Evolutionary conservation across 2,888 invertebrate species (phyloP).

Genomic region (Dione juno): DNA sequence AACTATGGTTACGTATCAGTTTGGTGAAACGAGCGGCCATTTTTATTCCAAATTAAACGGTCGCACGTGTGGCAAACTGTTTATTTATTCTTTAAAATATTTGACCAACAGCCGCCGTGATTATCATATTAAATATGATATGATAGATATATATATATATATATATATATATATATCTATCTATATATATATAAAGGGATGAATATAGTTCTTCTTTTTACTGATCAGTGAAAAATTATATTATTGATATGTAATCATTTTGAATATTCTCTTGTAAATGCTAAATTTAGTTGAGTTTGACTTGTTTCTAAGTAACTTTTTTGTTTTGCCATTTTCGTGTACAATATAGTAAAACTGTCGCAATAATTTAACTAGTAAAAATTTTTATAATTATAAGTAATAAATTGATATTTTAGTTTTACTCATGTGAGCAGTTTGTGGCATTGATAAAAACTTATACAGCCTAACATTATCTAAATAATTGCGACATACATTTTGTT

Average conservation of each 20-base stretch:
- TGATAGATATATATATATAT: no score
- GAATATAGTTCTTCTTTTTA: no score
- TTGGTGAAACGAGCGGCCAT: conserved; percentile 35
- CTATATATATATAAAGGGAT: no score
- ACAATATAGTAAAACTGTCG: conserved; percentile 38
- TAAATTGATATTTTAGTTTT: background rate
- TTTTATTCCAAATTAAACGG: conserved; percentile 36
- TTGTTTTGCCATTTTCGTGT: conserved; percentile 45
- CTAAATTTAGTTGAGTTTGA: conserved; percentile 32
- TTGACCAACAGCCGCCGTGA: conserved; percentile 6
- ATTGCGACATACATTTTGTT: conserved; percentile 49
- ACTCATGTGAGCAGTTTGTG: background rate
- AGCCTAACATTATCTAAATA: conserved; percentile 42
- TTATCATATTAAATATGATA: conserved; percentile 15
- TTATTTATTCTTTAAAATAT: conserved; percentile 28
- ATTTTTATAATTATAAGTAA: background rate
- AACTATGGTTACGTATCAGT: conserved; percentile 44
- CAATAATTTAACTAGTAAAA: conserved; percentile 42
- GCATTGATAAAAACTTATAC: conserved; percentile 1
- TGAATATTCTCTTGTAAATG: conserved; percentile 5
- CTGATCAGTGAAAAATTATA: background rate
- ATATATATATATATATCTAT: no score
- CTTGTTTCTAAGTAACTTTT: conserved; percentile 35
- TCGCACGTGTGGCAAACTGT: conserved; percentile 27
- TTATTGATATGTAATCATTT: conserved; percentile 32